phyloP scores from a whole-genome alignment of 2,888 invertebrate genomes.

The Polydrusus pterygomalis region DNA sequence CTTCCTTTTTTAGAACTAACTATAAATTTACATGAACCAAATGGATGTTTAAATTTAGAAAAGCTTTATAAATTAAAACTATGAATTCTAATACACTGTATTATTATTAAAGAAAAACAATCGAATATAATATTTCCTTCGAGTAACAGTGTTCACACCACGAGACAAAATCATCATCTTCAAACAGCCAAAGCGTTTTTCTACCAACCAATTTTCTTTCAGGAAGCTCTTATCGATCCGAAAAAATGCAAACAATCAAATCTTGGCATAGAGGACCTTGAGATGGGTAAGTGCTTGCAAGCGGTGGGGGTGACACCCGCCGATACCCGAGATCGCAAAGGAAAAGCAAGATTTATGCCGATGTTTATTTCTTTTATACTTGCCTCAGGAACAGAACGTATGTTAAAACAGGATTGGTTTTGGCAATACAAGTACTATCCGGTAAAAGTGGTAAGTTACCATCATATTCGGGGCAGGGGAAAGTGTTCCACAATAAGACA shows the following conservation, averaged over 20 bases:
- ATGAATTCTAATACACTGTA: too few species aligned
- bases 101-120: too few species aligned
- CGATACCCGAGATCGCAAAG: constrained; percentile 89
- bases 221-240: constrained; percentile 61
- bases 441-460: constrained; percentile 82
- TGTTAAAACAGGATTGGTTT: constrained; percentile 90
- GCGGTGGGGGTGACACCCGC: constrained; percentile 90
- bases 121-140: too few species aligned
- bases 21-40: too few species aligned
- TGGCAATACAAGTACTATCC: constrained; percentile 95
- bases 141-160: too few species aligned
- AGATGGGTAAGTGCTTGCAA: constrained; percentile 92
- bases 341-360: constrained; percentile 93
- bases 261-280: constrained; percentile 92
- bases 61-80: too few species aligned
- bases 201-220: constrained; percentile 21
- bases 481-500: too few species aligned
- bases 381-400: constrained; percentile 83
- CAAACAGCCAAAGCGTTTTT: too few species aligned
- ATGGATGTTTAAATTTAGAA: too few species aligned
- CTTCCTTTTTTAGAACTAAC: too few species aligned
- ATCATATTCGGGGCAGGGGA: too few species aligned
- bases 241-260: constrained; percentile 71
- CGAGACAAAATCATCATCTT: too few species aligned
- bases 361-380: constrained; percentile 95